Evolutionary conservation across 1,140 invertebrate species (phyloP), one percentile per base, ranked within the genome.

Genomic region (Aphelenchoides fujianensis): DNA sequence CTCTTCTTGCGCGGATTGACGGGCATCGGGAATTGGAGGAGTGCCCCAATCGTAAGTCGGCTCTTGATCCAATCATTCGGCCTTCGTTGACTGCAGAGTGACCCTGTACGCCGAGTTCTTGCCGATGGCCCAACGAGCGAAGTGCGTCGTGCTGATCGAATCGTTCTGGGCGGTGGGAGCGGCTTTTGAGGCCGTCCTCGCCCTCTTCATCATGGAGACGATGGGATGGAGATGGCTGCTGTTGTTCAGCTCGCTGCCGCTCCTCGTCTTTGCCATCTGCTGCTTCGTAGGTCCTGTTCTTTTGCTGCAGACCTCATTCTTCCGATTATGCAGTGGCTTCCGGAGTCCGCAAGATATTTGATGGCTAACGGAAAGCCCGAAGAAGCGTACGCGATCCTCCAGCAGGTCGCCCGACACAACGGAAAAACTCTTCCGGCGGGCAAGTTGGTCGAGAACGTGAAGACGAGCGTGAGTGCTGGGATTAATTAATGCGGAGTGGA

Each of bases 71-170:
- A 16, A 31, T n/a, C 27, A 52, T n/a, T n/a, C 16, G 31, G 36
- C 27, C 1, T 23, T 27, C 27, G 1, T 61, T 61, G 79, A 78
- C 84, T 88, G 72, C 87, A 95, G 93, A 67, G 92, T 96, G 0
- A 96, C 93, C n/a, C 85, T 97, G 68, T 96, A 95, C 88, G 92
- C 94, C 19, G 94, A 97, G 86, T 96, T 95, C 88, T 87, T 97
- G 61, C 94, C 94, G 19, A 90, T 92, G 54, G 92, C 93, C 84
- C 92, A 95, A 83, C 88, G 94, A 83, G 92, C 92, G 31, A 94
- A 93, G 86, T 95, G 93, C 89, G 92, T 96, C 36, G 92, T 96
- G 54, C 87, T 96, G 74, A 88, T 96, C 69, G 94, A 97, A 91
- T 92, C 93, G 87, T 97, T 96, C 86, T 97, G 94, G 93, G 93